A percentile compares a stretch with the other conserved stretches of the same genome.
These are phyloP conservation scores for Cossypha heuglini DNA, from an alignment of 2,797 vertebrate genomes.

Conservation along the genomic window DNA sequence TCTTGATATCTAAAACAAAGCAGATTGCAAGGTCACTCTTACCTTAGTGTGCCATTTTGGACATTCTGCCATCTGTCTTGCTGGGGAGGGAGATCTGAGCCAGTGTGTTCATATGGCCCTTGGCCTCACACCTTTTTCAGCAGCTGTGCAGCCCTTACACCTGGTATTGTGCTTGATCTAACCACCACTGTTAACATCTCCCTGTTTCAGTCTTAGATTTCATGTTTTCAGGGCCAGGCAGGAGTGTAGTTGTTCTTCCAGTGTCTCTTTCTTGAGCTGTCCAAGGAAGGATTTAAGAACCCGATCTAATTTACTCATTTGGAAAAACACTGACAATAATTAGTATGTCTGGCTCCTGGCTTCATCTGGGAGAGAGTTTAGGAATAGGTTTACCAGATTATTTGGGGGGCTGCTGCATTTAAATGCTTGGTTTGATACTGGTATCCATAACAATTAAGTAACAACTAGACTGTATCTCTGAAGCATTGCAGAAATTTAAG, in stretches of 20 bases:
- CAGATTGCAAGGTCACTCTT: not conserved
- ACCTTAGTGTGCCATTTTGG: not conserved
- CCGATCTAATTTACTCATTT: not conserved
- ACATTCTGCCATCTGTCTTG: not conserved
- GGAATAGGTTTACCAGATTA: not conserved
- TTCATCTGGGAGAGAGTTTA: not conserved
- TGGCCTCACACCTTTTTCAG: not conserved
- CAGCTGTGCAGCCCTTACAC: not conserved
- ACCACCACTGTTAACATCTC: not conserved
- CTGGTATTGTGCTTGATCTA: not conserved
- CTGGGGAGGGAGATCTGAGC: not conserved
- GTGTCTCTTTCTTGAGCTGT: not conserved
- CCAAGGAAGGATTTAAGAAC: not conserved
- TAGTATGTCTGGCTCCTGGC: not conserved
- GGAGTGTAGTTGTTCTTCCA: not conserved
- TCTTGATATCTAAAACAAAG: not conserved
- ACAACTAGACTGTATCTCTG: not conserved
- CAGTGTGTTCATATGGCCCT: rapidly evolving
- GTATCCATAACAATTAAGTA: not conserved
- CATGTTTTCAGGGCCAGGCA: not conserved
- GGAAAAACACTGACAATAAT: not conserved
- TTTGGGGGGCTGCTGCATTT: not conserved
- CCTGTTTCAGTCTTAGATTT: not conserved
- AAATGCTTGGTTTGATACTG: not conserved
- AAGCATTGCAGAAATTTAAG: not conserved